These are phyloP conservation scores for Cabera pusaria DNA, from an alignment of 2,888 invertebrate genomes.

Conservation along the genomic window DNA sequence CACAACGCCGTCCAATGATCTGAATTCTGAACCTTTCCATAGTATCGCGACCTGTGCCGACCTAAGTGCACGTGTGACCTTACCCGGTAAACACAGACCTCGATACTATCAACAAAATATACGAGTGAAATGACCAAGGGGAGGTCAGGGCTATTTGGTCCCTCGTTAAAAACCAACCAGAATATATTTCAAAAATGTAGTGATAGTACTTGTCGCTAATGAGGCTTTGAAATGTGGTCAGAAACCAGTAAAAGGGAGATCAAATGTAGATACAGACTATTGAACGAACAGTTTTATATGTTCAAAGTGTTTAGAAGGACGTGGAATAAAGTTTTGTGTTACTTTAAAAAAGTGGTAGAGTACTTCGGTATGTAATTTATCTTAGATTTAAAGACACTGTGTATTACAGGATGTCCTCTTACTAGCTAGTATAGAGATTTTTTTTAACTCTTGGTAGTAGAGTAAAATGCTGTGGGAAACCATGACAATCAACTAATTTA, in stretches of 20 bases:
- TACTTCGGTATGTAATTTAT: slow-evolving; percentile 65
- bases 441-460: no score
- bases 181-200: slow-evolving; percentile 1
- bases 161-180: not conserved
- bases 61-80: slow-evolving; percentile 33
- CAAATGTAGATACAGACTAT: slow-evolving; percentile 39
- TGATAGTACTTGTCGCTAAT: no score
- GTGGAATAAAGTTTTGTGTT: slow-evolving; percentile 43
- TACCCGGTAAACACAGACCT: slow-evolving; percentile 13
- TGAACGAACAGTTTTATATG: slow-evolving; percentile 37
- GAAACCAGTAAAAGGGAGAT: slow-evolving; percentile 46
- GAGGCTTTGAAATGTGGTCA: slow-evolving; percentile 49
- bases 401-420: no score
- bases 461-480: no score
- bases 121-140: slow-evolving; percentile 9
- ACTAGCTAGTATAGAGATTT: no score
- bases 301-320: slow-evolving; percentile 36
- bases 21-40: slow-evolving; percentile 39
- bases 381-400: no score
- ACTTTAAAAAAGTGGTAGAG: slow-evolving; percentile 43
- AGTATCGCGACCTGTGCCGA: slow-evolving; percentile 37
- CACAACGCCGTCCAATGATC: slow-evolving; percentile 37
- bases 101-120: slow-evolving; percentile 5
- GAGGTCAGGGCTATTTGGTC: slow-evolving; percentile 8
- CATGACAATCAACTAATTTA: no score